Base-by-base conservation (phyloP, 2,797 vertebrate genomes). In the Graptemys geographica region DNA sequence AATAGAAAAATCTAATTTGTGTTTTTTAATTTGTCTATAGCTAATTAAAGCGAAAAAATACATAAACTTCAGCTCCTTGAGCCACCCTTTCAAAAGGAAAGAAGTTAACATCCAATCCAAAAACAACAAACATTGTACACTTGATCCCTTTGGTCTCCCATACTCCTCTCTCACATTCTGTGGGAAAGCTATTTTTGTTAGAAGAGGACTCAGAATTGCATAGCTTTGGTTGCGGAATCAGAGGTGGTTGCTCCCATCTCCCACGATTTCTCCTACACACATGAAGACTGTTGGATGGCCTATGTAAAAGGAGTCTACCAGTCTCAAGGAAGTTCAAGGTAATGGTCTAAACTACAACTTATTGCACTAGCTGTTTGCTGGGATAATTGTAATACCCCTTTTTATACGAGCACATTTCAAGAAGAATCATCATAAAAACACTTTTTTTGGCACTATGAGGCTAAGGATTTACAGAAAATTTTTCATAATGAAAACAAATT, bases 71-170 rank as follows among this genome's bases (percentile, higher is more conserved):
- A 74, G 5, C n/a, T 84, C 18, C 1, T 1, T 27, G n/a, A 0
- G 53, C 87, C 37, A 76, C 7, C 84, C 4, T 79, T 51, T 83
- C 37, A 18, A 49, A 49, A 79, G 3, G 2, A 4, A 0, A 94
- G 84, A 79, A 33, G 5, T 69, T 41, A 23, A 95, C 47, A 65
- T 23, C 15, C 33, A 53, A 11, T 59, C 55, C 19, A 52, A 84
- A 94, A 93, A 6, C 23, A 91, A 90, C 41, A 91, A 5, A 69
- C 92, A 33, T 49, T 83, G 72, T 1, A 47, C 11, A 21, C 4
- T 84, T 44, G 18, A 16, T 72, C 10, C 47, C 52, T 19, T 51
- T 0, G 0, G 8, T 21, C 84, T 79, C 16, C 27, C 25, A 49
- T 15, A 9, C 55, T 19, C 83, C 1, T 27, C 1, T 10, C 79